Base-by-base conservation (phyloP, 92 coral and sea anemone genomes). In the Porites lobata region DNA sequence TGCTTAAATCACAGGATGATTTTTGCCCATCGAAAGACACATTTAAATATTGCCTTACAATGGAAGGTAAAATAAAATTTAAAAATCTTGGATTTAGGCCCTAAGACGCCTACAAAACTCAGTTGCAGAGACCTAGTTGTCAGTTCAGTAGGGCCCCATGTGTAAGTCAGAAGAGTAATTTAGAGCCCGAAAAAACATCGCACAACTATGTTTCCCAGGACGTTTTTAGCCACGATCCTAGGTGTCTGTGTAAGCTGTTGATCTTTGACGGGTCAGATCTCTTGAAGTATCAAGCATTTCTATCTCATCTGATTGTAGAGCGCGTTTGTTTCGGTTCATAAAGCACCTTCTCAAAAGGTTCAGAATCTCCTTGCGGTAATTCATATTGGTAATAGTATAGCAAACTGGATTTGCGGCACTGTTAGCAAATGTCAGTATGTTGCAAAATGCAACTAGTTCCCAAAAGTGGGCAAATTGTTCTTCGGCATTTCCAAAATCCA, bases 331-430 rank as follows among this genome's bases (percentile, higher is more conserved):
- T 50, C 69, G 65, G 50, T 51, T 77, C 17, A 19, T 85, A 69
- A 81, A 86, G 76, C 89, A 54, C 12, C 83, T 22, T 9, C 69
- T 91, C 1, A 91, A 65, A 71, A 86, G 85, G 17, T 70, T 66
- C 22, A 76, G 74, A 75, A 96, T 85, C 69, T 96, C 99, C 26
- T 92, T 90, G 61, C 96, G 89, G 88, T 90, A 95, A 65, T 89
- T 95, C 26, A 89, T 96, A 73, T 96, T 94, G 29, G 94, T 85
- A 56, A 94, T 94, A 15, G 94, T 90, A 82, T 96, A 96, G 61
- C 96, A 92, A 9, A 96, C 89, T 4, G 99, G 99, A 65, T 96
- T 96, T 9, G 98, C 98, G 0, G 99, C 99, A 79, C 99, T 96
- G 89, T 96, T 96, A 20, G 98, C 95, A 57, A 96, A 96, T 9